phyloP scores from a whole-genome alignment of 2,888 invertebrate species.

The Lochmaea capreae region DNA sequence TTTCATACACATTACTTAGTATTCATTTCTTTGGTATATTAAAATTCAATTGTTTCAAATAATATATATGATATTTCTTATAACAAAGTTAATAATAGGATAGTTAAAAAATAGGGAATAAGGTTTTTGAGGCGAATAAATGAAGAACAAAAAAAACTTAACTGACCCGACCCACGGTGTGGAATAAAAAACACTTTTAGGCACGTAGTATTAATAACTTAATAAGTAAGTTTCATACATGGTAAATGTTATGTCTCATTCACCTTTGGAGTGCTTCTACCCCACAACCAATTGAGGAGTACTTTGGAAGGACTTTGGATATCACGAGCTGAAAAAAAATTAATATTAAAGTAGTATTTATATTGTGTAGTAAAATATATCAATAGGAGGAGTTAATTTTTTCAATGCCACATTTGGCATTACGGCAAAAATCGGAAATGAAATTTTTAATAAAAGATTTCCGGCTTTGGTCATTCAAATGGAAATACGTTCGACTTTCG shows the following conservation, averaged over 20 bases:
- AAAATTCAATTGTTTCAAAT: background rate
- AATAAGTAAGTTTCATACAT: slow-evolving; percentile 36
- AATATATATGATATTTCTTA: background rate
- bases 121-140: background rate
- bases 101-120: background rate
- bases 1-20: no score
- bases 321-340: slow-evolving; percentile 75
- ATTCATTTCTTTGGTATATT: no score
- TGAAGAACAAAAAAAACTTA: background rate
- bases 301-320: slow-evolving; percentile 84
- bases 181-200: slow-evolving; percentile 30
- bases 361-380: no score
- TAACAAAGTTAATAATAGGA: background rate
- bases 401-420: no score
- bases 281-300: slow-evolving; percentile 85
- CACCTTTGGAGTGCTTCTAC: slow-evolving; percentile 78
- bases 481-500: no score
- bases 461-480: no score
- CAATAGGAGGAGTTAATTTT: no score
- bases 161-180: background rate
- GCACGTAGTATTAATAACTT: slow-evolving; percentile 38
- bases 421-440: no score
- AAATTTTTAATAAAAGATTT: no score
- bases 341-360: background rate
- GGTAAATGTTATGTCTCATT: slow-evolving; percentile 59